A percentile compares a stretch with the other conserved stretches of the same genome.
These are phyloP conservation scores for Nyctibius bracteatus DNA, from an alignment of 2,113 vertebrate genomes.

Conservation along the genomic window DNA sequence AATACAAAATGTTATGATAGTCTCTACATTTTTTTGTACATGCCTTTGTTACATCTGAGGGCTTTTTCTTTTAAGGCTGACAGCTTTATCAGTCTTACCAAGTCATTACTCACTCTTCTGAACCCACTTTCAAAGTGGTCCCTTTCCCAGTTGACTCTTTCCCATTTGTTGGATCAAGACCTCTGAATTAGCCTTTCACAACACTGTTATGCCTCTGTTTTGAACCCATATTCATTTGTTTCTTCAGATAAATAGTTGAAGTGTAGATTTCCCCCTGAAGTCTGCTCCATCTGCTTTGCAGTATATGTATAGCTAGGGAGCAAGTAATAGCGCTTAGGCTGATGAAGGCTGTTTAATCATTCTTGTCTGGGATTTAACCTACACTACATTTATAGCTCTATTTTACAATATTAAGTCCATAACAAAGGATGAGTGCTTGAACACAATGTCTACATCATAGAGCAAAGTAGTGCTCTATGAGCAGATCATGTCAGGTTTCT, in stretches of 20 bases:
- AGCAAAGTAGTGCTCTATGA: neutral
- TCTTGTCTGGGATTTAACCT: neutral
- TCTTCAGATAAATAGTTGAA: neutral
- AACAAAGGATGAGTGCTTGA: neutral
- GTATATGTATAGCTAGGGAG: neutral
- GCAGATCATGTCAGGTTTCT: neutral
- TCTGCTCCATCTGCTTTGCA: neutral
- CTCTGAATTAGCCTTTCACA: neutral
- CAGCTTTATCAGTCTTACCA: neutral
- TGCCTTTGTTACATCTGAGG: neutral
- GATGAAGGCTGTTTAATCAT: neutral
- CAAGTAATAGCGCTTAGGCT: neutral
- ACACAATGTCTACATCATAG: neutral
- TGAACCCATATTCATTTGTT: neutral
- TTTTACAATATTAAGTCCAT: neutral
- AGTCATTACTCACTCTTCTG: neutral
- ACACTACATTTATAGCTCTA: neutral
- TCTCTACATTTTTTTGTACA: fast-evolving
- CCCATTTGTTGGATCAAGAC: neutral
- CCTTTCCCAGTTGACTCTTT: neutral
- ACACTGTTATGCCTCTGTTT: neutral
- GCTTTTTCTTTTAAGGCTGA: neutral
- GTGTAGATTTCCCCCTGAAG: neutral
- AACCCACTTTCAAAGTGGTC: neutral
- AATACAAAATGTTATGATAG: neutral